Percentiles rank a stretch among this genome's conserved stretches.
Evolutionary conservation across 1,140 invertebrate species (phyloP).

Genomic region (Listronotus oregonensis): DNA sequence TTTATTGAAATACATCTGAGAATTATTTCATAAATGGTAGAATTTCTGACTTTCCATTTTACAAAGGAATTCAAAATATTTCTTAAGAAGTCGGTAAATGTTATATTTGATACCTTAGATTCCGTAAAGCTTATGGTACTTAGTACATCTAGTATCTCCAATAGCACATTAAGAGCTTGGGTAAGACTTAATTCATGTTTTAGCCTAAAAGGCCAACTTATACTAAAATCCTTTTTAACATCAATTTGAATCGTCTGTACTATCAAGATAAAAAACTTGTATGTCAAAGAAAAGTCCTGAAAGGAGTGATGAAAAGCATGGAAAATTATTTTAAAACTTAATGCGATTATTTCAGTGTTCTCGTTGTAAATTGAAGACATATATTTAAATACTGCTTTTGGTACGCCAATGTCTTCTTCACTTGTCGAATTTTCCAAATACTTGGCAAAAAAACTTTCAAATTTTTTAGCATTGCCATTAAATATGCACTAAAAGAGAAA

Average conservation of each 20-base stretch:
- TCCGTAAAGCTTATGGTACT: slow-evolving; percentile 31
- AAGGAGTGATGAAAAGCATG: slow-evolving; percentile 38
- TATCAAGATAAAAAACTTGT: slow-evolving; percentile 44
- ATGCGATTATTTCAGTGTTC: slow-evolving; percentile 9
- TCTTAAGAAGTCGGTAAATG: slow-evolving; percentile 43
- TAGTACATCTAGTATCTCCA: slow-evolving; percentile 40
- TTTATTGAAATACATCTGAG: slow-evolving; percentile 41
- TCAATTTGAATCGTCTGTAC: slow-evolving; percentile 45
- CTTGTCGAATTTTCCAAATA: slow-evolving; percentile 32
- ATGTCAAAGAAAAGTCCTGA: slow-evolving; percentile 36
- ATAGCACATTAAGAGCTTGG: slow-evolving; percentile 35
- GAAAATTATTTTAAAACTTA: slow-evolving; percentile 43
- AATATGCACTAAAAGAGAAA: slow-evolving; percentile 42
- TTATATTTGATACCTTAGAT: slow-evolving; percentile 32
- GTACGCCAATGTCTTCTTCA: slow-evolving; percentile 18
- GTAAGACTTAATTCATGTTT: slow-evolving; percentile 18
- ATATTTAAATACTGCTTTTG: slow-evolving; percentile 38
- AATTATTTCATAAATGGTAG: slow-evolving; percentile 42
- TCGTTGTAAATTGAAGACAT: slow-evolving; percentile 20
- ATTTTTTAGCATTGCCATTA: slow-evolving; percentile 33
- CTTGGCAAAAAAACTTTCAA: slow-evolving; percentile 35
- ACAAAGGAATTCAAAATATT: slow-evolving; percentile 41
- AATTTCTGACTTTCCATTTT: slow-evolving; percentile 32
- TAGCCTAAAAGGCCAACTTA: slow-evolving; percentile 17
- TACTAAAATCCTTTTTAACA: slow-evolving; percentile 31